Evolutionary conservation across 2,888 invertebrate genomes (phyloP), one percentile per base, ranked within the genome.

Genomic region (Hirtodrosophila duncani): DNA sequence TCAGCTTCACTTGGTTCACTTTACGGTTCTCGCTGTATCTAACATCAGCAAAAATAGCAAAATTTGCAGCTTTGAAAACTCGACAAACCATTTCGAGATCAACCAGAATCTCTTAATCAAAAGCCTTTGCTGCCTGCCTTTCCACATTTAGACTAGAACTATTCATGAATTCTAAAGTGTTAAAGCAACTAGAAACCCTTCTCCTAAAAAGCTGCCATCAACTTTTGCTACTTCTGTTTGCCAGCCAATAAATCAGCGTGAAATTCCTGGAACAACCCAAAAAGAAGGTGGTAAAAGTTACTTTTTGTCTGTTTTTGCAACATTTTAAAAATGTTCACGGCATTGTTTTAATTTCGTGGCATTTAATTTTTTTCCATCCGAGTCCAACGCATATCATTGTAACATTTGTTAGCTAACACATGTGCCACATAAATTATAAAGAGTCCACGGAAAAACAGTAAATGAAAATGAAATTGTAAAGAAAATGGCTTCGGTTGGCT

Each of bases 401-500:
- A 58, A 44, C 60, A 60, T 78, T 60, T 69, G 62, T 52, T 26
- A 52, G 71, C 71, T 71, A 79, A 77, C 80, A 77, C 63, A 63
- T 77, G 82, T 77, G 82, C 57, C 63, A 42, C 80, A 77, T 77
- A 77, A 77, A 81, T 77, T 81, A 81, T 43, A 58, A 49, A 38
- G 46, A 46, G 23, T 20, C 44, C 26, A 37, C 38, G 41, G 38
- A 52, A 57, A 23, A 50, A 52, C 51, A 56, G 29, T 58, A 52
- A 56, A 59, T 71, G 61, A 53, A 56, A 64, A 68, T 51, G 42
- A 52, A 49, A 30, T 29, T 43, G 50, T 17, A 10, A 30, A 10
- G 24, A 24, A 17, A 39, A 44, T 14, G 29, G 41, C 9, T 10
- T 33, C 3, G 21, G 21, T 14, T 38, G 4, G 14, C 14, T 21